These are phyloP conservation scores for Bambusicola thoracicus DNA, from an alignment of 2,113 vertebrate genomes.

Conservation along the genomic window DNA sequence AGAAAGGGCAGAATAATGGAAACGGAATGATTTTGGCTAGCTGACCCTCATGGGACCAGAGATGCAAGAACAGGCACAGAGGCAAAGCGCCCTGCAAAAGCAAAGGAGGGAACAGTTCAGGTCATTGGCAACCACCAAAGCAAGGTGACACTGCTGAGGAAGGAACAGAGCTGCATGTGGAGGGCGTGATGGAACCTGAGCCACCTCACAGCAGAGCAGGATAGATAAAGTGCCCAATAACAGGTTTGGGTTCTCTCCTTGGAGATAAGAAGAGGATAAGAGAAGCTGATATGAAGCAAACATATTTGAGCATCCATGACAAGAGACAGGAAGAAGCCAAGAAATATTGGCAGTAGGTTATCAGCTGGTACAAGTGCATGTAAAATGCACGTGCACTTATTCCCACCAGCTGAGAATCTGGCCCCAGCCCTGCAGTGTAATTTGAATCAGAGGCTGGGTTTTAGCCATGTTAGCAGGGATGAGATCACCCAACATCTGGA, in stretches of 20 bases:
- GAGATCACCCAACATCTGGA: conserved; percentile 53
- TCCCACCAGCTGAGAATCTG: not conserved
- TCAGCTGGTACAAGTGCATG: not conserved
- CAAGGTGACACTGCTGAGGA: not conserved
- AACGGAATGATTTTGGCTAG: not conserved
- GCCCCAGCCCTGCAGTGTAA: not conserved
- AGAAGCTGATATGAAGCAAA: not conserved
- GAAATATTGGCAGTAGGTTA: not conserved
- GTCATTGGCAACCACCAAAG: conserved; percentile 7
- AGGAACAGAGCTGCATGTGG: not conserved
- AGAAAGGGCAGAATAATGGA: not conserved
- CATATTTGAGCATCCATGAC: not conserved
- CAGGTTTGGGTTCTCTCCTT: not conserved
- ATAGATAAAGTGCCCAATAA: not conserved
- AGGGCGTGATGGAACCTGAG: not conserved
- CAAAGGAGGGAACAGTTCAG: not conserved
- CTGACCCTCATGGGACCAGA: not conserved
- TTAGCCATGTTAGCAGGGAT: conserved; percentile 15
- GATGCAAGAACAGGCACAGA: not conserved
- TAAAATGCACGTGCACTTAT: not conserved
- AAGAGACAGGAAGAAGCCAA: not conserved
- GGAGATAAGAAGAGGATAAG: not conserved
- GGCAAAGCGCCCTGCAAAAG: not conserved
- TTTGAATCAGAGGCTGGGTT: not conserved
- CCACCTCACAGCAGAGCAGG: not conserved